These are phyloP conservation scores for Chrysocyon brachyurus DNA, from an alignment of 2,797 vertebrate genomes.

Conservation along the genomic window DNA sequence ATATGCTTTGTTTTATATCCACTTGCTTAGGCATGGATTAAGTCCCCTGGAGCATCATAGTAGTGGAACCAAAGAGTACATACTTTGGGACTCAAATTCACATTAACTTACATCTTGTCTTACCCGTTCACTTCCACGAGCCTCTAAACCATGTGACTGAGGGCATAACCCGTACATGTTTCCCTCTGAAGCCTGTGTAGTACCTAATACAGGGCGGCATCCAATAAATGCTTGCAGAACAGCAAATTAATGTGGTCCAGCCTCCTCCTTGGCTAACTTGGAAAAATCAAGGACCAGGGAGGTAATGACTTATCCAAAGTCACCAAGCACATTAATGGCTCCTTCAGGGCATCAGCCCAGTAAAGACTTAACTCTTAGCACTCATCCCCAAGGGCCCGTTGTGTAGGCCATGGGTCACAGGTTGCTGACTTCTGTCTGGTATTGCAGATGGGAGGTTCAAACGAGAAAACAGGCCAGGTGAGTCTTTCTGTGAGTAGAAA, in stretches of 20 bases:
- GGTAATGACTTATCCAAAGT: not conserved
- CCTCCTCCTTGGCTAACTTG: not conserved
- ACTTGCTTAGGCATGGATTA: not conserved
- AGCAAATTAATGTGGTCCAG: not conserved
- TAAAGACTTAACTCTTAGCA: not conserved
- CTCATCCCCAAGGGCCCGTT: not conserved
- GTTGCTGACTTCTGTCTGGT: not conserved
- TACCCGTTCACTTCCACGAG: not conserved
- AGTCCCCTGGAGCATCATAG: not conserved
- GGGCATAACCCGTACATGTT: not conserved
- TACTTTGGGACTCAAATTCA: not conserved
- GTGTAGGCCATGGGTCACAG: not conserved
- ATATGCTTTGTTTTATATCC: not conserved
- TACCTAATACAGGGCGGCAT: not conserved
- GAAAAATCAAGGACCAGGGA: not conserved
- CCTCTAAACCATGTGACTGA: not conserved
- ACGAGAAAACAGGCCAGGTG: constrained; percentile 43
- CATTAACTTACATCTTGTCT: not conserved
- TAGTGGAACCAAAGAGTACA: not conserved
- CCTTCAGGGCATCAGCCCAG: not conserved
- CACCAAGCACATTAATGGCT: not conserved
- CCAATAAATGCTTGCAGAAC: not conserved
- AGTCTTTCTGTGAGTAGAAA: constrained; percentile 22
- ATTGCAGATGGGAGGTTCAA: not conserved
- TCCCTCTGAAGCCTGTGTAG: not conserved